A percentile compares a stretch with the other conserved stretches of the same genome.
These are phyloP conservation scores for Fistularia tabacaria DNA, from an alignment of 2,797 vertebrate species.

Conservation along the genomic window DNA sequence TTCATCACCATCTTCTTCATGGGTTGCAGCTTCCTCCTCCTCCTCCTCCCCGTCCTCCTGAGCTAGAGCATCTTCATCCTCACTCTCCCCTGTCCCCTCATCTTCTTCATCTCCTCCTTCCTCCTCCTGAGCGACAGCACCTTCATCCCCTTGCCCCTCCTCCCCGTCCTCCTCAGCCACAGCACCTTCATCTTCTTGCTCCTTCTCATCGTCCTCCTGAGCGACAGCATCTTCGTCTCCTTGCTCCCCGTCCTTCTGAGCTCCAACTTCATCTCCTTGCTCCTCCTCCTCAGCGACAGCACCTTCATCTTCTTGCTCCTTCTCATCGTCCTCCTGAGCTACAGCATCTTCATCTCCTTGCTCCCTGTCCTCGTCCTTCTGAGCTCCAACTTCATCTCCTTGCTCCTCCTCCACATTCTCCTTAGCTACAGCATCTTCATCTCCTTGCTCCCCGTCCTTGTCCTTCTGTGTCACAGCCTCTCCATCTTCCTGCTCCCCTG, in stretches of 20 bases:
- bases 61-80: background rate
- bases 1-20: background rate
- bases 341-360: too few relatives aligned
- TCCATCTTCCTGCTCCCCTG: too few relatives aligned
- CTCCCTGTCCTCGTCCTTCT: accelerated
- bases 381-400: background rate
- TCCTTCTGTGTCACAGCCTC: too few relatives aligned
- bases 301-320: background rate
- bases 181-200: background rate
- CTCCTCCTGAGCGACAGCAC: background rate
- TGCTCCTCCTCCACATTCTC: accelerated
- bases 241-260: background rate
- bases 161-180: background rate
- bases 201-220: background rate
- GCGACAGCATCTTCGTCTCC: background rate
- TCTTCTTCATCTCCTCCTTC: too few relatives aligned
- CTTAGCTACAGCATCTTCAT: background rate
- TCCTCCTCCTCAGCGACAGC: background rate
- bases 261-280: background rate
- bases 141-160: background rate
- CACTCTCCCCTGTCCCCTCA: background rate
- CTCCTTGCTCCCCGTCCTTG: too few relatives aligned
- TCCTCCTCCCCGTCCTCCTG: background rate
- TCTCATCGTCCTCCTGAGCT: accelerated
- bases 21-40: background rate